Base-by-base conservation (phyloP, 2,888 invertebrate species). In the Chalcosyrphus nemorum region DNA sequence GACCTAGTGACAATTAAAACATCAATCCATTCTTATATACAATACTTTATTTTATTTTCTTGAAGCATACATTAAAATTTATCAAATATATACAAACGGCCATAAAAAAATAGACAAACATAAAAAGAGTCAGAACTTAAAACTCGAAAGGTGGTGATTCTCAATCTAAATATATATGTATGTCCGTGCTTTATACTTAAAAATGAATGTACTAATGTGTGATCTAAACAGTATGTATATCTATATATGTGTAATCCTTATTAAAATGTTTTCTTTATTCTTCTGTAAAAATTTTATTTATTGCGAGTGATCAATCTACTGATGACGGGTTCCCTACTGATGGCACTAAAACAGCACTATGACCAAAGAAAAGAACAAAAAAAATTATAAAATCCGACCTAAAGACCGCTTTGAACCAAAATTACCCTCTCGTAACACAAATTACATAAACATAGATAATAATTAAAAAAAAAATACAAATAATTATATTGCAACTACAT, bases 11-110 rank as follows among this genome's bases (percentile, higher is more conserved):
- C n/a, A 17, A 43, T 13, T 3, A 17, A 59, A 74, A 80, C 9
- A 32, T 7, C 6, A 2, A 2, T 56, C 13, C 15, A 27, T 63
- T 61, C 32, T 54, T 78, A 82, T 74, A 82, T 63, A 82, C 78
- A 78, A 21, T 78, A 63, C 41, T 41, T 66, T 72, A 50, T 61
- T 85, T 81, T 87, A 86, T 87, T 86, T 81, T 68, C 54, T 72
- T 81, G 66, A 76, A 77, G 80, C 77, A 81, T 84, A 86, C 61
- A 81, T 78, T 81, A 76, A 81, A 81, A 78, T 75, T 75, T 75
- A 50, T 81, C 66, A 77, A 82, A 70, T 81, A 77, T 78, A 72
- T 84, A 86, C 76, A 84, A 78, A 56, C 35, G 68, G 57, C 57
- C 63, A 68, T 66, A 85, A 86, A 75, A 54, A 59, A 78, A 47